Conservation (phyloP, 2,113 vertebrate species). For the Colistium nudipinnis region DNA sequence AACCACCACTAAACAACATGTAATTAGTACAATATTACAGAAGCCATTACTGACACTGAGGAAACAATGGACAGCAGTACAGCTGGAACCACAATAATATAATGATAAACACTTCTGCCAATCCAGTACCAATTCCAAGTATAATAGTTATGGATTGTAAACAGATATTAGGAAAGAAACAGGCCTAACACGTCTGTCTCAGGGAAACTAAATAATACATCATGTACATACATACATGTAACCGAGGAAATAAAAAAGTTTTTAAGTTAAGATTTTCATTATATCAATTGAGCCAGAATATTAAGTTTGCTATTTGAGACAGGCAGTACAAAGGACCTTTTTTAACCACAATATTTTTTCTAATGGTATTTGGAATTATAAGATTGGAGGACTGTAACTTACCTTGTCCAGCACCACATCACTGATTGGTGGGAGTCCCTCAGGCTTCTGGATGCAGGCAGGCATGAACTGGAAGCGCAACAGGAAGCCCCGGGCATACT, state of each 20-base stretch:
- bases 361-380: neutral
- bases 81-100: neutral
- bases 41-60: neutral
- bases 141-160: too few species aligned
- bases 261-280: neutral
- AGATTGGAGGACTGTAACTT: constrained; percentile 30
- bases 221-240: too few species aligned
- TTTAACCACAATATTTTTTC: neutral
- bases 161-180: neutral
- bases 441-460: constrained; percentile 92
- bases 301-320: too few species aligned
- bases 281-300: neutral
- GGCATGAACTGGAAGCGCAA: constrained; percentile 95
- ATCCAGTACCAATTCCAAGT: too few species aligned
- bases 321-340: too few species aligned
- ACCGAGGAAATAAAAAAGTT: too few species aligned
- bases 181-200: neutral
- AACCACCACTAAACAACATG: too few species aligned
- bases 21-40: neutral
- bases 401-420: constrained; percentile 99
- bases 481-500: constrained; percentile 92
- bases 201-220: neutral
- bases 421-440: constrained; percentile 94
- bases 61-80: neutral
- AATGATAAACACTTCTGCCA: too few species aligned